Evolutionary conservation across 2,888 invertebrate genomes (phyloP), one percentile per base, ranked within the genome.

Genomic region (Deladenus siricidicola): DNA sequence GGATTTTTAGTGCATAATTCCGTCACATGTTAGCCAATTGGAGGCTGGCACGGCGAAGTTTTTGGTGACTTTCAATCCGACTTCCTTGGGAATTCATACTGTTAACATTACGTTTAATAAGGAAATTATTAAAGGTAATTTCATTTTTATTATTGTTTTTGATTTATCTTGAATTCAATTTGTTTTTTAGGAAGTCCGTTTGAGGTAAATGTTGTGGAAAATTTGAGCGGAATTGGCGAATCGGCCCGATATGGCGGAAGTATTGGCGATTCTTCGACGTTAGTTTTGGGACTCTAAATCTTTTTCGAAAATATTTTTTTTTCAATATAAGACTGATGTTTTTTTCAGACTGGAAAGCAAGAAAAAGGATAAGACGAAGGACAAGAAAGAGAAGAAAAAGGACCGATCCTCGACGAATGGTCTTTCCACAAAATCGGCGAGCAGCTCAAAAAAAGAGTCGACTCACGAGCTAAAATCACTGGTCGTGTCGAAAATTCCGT

Each of bases 61-160:
- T 82, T 88, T 90, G 66, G 96, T 96, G 62, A 91, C 92, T 73
- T 98, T 96, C 81, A 87, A 91, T 66, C 94, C 96, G 55, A 88
- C 90, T 30, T 90, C 91, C 80, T 86, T 90, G 39, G 90, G 90
- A 79, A 89, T 90, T 80, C 94, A 96, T 82, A 86, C 89, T 63
- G 90, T 96, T 73, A 91, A 91, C 83, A 93, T 98, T 65, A 90
- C 91, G 62, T 98, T 98, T 82, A 98, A 96, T 82, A 91, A 92
- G 82, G 86, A 88, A 80, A 84, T 83, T 71, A 83, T 79, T 45
- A 72, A 69, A 58, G 60, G 74, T 76, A 49, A n/a, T n/a, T n/a
- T n/a, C n/a, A n/a, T n/a, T n/a, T n/a, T n/a, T n/a, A n/a, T n/a
- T n/a, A n/a, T n/a, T n/a, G n/a, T n/a, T n/a, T n/a, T n/a, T n/a